Evolutionary conservation across 2,888 invertebrate species (phyloP).

Genomic region (Stramonita haemastoma): DNA sequence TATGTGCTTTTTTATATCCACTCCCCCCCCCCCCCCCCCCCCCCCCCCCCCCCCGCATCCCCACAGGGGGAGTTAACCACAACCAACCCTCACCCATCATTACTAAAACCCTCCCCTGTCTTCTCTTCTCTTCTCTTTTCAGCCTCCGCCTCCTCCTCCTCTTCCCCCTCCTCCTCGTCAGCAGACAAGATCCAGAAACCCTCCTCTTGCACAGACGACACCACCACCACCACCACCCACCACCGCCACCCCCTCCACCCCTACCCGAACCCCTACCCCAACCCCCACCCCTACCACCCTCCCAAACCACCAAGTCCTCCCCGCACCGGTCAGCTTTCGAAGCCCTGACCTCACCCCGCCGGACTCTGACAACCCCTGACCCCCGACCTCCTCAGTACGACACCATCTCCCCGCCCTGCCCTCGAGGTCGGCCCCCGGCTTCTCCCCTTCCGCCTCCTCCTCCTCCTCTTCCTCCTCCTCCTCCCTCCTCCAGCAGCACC

Average conservation of each 20-base stretch:
- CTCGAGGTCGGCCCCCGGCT: background rate
- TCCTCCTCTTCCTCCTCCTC: too few relatives aligned
- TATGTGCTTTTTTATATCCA: too few relatives aligned
- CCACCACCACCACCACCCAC: conserved; percentile 15
- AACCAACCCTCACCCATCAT: too few relatives aligned
- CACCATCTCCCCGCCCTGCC: background rate
- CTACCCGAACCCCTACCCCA: background rate
- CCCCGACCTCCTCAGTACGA: background rate
- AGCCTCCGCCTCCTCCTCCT: too few relatives aligned
- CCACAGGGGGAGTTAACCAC: too few relatives aligned
- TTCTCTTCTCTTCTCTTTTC: too few relatives aligned
- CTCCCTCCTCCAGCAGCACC: background rate
- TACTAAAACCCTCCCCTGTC: too few relatives aligned
- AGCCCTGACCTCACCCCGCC: background rate
- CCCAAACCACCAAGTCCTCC: background rate
- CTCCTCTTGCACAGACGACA: background rate
- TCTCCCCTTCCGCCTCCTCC: background rate
- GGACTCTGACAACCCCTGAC: background rate
- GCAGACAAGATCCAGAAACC: too few relatives aligned
- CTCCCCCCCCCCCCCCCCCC: too few relatives aligned
- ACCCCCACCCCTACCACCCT: background rate
- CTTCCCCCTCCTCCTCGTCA: too few relatives aligned
- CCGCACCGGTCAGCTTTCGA: background rate
- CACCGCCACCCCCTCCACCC: too few relatives aligned
- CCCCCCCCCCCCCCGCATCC: too few relatives aligned